Base-by-base conservation (phyloP, 1,140 invertebrate species). In the Maconellicoccus hirsutus region DNA sequence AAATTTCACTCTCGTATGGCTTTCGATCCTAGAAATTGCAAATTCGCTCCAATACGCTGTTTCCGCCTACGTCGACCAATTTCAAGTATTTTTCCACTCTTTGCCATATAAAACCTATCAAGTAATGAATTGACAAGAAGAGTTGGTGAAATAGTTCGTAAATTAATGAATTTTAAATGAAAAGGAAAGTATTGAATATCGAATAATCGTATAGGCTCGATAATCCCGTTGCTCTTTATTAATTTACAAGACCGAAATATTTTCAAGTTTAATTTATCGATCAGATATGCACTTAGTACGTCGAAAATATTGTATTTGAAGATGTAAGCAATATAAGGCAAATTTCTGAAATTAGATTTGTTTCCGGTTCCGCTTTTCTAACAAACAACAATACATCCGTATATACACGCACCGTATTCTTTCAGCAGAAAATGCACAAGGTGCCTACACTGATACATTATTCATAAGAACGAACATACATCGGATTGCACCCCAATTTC, bases 281-380 rank as follows among this genome's bases (percentile, higher is more conserved):
- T 33, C 4, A 3, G 3, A 33, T 33, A 12, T 33, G 29, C 29
- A 33, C 29, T 33, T 33, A 33, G 12, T 33, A 33, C 29, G 29
- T 6, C 29, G 29, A 33, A 33, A 33, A 33, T 33, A 33, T 33
- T 12, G 29, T 33, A 33, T 33, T 52, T 19, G 42, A 14, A 66
- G 25, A 66, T 66, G 61, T 66, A 66, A 66, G 61, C 61, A 66
- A 66, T 66, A 66, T 66, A 66, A 66, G 25, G 61, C 21, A 66
- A 66, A 66, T 66, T 66, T 66, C 61, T 66, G 14, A 66, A 66
- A 66, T 66, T 66, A 26, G 61, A 66, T 66, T 66, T 66, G 21
- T 66, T 66, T 66, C 25, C 61, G 21, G 61, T 26, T 66, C 25
- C 61, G 42, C 42, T 52, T 52, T 52, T 52, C 61, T 26, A 66